Conservation (phyloP, 2,888 invertebrate species). For the Athalia circularis region DNA sequence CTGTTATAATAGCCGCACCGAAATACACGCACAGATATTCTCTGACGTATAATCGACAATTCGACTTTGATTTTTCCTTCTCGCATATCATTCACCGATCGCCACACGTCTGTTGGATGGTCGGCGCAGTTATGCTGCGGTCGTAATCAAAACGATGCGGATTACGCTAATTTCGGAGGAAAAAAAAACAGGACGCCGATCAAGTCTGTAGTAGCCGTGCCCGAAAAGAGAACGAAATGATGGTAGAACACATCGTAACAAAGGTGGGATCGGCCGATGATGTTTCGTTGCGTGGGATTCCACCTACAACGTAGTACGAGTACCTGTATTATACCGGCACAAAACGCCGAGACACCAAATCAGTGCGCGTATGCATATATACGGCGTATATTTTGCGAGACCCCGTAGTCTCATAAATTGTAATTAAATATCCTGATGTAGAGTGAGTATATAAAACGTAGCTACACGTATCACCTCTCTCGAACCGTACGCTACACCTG, state of each 20-base stretch:
- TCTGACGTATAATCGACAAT: neutral
- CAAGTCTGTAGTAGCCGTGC: constrained; percentile 33
- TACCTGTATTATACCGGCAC: constrained; percentile 27
- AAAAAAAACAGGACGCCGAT: constrained; percentile 16
- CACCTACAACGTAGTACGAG: neutral
- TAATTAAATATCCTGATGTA: constrained; percentile 59
- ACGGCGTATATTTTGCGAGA: constrained; percentile 54
- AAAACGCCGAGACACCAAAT: constrained; percentile 55
- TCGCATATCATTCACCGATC: constrained; percentile 2
- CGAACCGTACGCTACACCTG: constrained; percentile 27
- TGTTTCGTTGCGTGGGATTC: constrained; percentile 16
- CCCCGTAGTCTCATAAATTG: constrained; percentile 63
- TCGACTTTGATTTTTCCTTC: constrained; percentile 3
- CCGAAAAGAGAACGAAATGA: constrained; percentile 9
- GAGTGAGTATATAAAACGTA: no score
- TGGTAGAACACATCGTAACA: constrained; percentile 13
- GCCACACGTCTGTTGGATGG: neutral
- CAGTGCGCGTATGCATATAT: constrained; percentile 48
- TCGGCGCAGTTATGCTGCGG: no score
- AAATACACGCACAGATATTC: neutral
- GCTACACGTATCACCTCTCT: constrained; percentile 22
- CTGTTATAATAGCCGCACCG: neutral
- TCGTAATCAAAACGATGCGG: no score
- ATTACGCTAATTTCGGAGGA: neutral
- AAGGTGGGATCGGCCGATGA: constrained; percentile 16